phyloP scores from a whole-genome alignment of 2,113 vertebrate genomes.

The Leptosomus discolor region DNA sequence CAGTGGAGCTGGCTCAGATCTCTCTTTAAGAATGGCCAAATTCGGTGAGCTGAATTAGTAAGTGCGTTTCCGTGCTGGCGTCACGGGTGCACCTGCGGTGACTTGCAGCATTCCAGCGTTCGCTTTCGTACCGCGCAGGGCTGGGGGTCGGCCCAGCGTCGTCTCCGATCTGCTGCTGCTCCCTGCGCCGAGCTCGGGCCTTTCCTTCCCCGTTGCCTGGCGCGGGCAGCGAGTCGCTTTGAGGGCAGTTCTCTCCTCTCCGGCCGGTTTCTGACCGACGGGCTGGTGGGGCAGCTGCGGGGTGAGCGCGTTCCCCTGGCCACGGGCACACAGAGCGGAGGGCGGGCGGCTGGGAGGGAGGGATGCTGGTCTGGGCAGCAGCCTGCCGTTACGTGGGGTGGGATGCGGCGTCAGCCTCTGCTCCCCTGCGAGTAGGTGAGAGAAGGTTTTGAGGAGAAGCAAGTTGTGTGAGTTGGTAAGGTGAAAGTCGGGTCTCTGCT shows the following conservation, averaged over 20 bases:
- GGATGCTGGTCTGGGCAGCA: not conserved
- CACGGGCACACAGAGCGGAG: fast-evolving
- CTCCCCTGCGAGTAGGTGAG: not conserved
- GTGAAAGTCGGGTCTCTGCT: not conserved
- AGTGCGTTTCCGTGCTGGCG: not conserved
- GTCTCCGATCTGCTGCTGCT: fast-evolving
- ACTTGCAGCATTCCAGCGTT: not conserved
- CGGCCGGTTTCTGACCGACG: no score
- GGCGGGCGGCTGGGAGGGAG: not conserved
- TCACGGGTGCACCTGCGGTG: fast-evolving
- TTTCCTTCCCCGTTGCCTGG: not conserved
- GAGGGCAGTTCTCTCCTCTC: no score
- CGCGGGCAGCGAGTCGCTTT: no score
- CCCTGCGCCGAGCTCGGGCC: not conserved
- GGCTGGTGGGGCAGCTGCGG: not conserved
- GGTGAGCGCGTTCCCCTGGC: no score
- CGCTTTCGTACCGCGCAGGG: fast-evolving
- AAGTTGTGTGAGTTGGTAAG: not conserved
- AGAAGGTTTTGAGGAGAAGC: not conserved
- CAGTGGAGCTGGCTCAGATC: not conserved
- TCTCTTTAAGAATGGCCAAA: not conserved
- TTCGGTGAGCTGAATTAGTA: not conserved
- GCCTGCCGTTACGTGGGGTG: not conserved
- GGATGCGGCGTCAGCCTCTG: not conserved
- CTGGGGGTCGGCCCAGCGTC: fast-evolving